These are phyloP conservation scores for Cheirogaleus medius DNA, from an alignment of 2,113 vertebrate genomes.

Conservation along the genomic window DNA sequence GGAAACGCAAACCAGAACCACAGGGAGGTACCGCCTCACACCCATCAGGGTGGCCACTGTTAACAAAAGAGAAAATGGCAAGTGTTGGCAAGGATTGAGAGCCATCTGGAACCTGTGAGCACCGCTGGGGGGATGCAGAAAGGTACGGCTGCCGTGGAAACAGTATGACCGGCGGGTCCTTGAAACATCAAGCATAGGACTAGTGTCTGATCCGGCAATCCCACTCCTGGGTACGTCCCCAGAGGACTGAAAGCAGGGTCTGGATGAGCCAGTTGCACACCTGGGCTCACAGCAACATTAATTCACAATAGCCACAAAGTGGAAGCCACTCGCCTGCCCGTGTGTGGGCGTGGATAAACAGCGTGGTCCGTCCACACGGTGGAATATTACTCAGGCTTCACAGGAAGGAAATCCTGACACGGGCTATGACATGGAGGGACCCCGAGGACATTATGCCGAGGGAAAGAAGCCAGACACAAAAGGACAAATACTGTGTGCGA, in stretches of 20 bases:
- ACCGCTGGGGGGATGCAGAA: accelerated
- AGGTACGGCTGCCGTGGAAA: accelerated
- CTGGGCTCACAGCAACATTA: not conserved
- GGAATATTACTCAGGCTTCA: not conserved
- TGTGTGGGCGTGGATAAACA: accelerated
- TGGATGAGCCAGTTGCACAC: not conserved
- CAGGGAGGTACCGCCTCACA: accelerated
- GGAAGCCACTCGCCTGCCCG: not conserved
- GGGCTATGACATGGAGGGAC: accelerated
- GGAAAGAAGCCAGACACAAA: no score
- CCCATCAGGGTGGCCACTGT: accelerated
- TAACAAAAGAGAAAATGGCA: not conserved
- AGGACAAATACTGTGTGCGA: no score
- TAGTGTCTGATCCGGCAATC: not conserved
- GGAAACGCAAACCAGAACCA: not conserved
- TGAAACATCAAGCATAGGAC: no score
- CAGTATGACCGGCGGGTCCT: accelerated
- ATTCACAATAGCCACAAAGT: not conserved
- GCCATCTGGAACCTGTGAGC: not conserved
- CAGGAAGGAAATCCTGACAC: no score
- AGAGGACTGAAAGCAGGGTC: not conserved
- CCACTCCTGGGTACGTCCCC: accelerated
- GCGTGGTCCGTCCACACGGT: accelerated
- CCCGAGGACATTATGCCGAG: accelerated
- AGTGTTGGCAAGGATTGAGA: accelerated